Conservation (phyloP, 2,797 vertebrate genomes). For the Gadopsis marmoratus region DNA sequence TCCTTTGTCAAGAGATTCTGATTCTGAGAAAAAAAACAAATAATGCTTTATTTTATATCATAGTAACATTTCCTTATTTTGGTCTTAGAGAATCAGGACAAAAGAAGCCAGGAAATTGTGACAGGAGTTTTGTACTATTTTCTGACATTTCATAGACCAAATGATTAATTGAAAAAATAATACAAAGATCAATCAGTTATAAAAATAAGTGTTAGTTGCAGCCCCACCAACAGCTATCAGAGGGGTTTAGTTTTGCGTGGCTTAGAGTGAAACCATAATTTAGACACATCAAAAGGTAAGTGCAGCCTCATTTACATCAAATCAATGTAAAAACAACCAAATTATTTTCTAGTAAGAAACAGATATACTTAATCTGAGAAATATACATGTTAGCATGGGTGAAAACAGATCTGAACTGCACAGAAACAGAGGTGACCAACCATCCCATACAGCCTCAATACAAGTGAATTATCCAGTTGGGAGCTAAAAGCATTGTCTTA, state of each 20-base stretch:
- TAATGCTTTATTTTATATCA: not conserved
- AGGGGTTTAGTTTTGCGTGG: not conserved
- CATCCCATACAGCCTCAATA: not conserved
- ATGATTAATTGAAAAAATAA: not conserved
- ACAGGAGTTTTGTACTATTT: not conserved
- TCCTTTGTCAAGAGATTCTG: not conserved
- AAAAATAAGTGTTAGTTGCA: not conserved
- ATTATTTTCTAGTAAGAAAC: constrained; percentile 9
- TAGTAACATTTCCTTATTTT: not conserved
- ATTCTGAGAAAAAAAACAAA: not conserved
- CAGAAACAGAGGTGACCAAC: constrained; percentile 13
- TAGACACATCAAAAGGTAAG: not conserved
- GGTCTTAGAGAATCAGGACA: not conserved
- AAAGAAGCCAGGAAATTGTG: not conserved
- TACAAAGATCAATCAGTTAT: not conserved
- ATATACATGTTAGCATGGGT: not conserved
- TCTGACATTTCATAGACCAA: not conserved
- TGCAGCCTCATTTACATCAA: not conserved
- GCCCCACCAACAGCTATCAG: not conserved
- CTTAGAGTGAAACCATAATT: not conserved
- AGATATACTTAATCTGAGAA: not conserved
- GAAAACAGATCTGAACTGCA: not conserved
- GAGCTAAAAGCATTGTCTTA: constrained; percentile 74
- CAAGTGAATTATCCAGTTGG: not conserved
- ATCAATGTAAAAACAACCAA: not conserved